A percentile compares a stretch with the other conserved stretches of the same genome.
phyloP scores from a whole-genome alignment of 2,113 vertebrate species.

The Ageneiosus marmoratus region DNA sequence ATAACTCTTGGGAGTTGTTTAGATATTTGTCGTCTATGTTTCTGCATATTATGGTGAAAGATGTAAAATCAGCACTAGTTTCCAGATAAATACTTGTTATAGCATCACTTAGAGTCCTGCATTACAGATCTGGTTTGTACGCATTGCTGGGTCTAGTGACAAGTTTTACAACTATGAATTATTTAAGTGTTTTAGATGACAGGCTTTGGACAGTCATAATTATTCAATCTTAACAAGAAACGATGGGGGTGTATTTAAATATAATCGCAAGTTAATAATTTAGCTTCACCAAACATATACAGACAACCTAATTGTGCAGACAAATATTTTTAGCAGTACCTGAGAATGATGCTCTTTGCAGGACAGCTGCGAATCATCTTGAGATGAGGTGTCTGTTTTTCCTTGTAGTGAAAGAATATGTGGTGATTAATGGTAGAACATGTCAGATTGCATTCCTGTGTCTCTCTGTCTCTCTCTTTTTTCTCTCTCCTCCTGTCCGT shows the following conservation, averaged over 20 bases:
- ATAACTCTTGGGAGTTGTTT: background rate
- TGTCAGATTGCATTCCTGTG: constrained; percentile 35
- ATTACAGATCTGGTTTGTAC: background rate
- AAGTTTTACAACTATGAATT: constrained; percentile 13
- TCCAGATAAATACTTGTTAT: background rate
- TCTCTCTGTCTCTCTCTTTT: background rate
- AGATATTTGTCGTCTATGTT: background rate
- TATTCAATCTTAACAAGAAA: constrained; percentile 18
- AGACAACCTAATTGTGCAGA: background rate
- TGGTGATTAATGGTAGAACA: constrained; percentile 39
- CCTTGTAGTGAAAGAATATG: constrained; percentile 27
- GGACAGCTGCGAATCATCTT: constrained; percentile 22
- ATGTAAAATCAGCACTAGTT: constrained; percentile 14
- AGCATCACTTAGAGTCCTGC: background rate
- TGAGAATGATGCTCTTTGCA: background rate
- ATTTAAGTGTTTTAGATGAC: constrained; percentile 23
- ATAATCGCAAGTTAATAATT: constrained; percentile 23
- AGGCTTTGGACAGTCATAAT: constrained; percentile 10
- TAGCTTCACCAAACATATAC: background rate
- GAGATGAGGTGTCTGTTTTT: constrained; percentile 42
- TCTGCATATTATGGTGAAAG: background rate
- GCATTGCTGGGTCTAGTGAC: background rate
- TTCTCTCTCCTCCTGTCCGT: background rate
- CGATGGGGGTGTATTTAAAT: constrained; percentile 15
- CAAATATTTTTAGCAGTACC: background rate